Evolutionary conservation across 2,797 vertebrate species (phyloP), one percentile per base, ranked within the genome.

Genomic region (Gymnothorax reevesii): DNA sequence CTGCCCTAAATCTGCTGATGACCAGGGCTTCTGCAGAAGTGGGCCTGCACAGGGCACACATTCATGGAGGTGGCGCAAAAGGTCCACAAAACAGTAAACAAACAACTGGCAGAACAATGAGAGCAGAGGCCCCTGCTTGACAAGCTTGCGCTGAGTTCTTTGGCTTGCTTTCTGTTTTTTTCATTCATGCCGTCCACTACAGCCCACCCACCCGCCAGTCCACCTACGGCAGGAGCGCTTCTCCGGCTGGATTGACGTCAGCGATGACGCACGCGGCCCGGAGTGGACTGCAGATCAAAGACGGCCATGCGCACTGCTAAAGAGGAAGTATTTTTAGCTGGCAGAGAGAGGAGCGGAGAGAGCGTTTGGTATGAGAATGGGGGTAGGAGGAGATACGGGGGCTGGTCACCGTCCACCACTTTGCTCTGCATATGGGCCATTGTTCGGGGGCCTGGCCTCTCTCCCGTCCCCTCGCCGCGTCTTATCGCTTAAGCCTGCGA

Each of bases 221-320:
- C 90, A 92, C 90, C 93, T 88, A 89, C 91, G 83, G 92, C 89
- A 92, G 91, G 93, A 92, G 91, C 90, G 90, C 89, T 90, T 88
- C 89, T 93, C 87, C 89, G 86, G 88, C 90, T 83, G 88, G 86
- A 93, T 91, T 95, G 95, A 95, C 94, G 94, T 95, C 94, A 96
- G 64, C n/a, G 88, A 89, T 95, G 94, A 96, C 94, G 94, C 94
- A 95, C 87, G 64, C 88, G 85, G 89, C 92, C 89, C 88, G 86
- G 92, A 94, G 93, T 92, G 93, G 92, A 92, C 88, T n/a, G 84
- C 89, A 87, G 90, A 94, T 94, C 94, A 94, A 93, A 95, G 92
- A 88, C 91, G 91, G 90, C 88, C 89, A 91, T 87, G 86, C 89
- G 87, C 86, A 84, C 82, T 87, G 85, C 87, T 90, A 84, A 90